A percentile compares a stretch with the other conserved stretches of the same genome.
phyloP scores from a whole-genome alignment of 2,113 vertebrate species.

The Oceanodroma tethys region DNA sequence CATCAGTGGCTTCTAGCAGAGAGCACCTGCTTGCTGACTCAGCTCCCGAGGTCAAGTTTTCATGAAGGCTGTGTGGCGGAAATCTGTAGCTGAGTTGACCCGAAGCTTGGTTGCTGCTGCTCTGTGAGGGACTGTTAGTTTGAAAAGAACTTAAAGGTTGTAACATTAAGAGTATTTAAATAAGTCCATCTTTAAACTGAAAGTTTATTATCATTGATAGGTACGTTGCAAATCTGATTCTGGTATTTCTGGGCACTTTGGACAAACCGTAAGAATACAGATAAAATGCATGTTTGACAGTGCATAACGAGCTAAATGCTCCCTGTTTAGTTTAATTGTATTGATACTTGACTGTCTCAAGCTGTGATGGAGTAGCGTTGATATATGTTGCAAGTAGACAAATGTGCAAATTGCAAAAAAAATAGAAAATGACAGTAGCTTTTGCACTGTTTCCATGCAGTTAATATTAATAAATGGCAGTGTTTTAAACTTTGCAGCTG shows the following conservation, averaged over 20 bases:
- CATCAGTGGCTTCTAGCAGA: background rate
- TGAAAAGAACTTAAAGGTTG: background rate
- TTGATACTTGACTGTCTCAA: background rate
- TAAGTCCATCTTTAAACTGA: background rate
- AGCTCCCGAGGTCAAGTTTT: background rate
- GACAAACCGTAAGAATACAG: background rate
- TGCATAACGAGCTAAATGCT: background rate
- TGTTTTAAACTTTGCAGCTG: background rate
- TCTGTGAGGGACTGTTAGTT: background rate
- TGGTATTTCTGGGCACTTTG: background rate
- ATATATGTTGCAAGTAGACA: background rate
- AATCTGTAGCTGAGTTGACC: background rate
- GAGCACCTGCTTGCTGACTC: constrained; percentile 50
- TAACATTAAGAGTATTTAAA: background rate
- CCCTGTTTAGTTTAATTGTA: background rate
- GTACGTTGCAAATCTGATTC: background rate
- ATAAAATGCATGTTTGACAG: background rate
- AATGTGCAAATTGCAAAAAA: background rate
- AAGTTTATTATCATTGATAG: background rate
- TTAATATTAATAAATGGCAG: background rate
- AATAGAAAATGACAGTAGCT: background rate
- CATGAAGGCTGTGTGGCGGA: background rate
- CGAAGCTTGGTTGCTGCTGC: background rate
- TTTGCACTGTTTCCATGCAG: background rate
- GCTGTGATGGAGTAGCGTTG: background rate